phyloP scores from a whole-genome alignment of 2,888 invertebrate genomes.

The Parascotia fuliginaria region DNA sequence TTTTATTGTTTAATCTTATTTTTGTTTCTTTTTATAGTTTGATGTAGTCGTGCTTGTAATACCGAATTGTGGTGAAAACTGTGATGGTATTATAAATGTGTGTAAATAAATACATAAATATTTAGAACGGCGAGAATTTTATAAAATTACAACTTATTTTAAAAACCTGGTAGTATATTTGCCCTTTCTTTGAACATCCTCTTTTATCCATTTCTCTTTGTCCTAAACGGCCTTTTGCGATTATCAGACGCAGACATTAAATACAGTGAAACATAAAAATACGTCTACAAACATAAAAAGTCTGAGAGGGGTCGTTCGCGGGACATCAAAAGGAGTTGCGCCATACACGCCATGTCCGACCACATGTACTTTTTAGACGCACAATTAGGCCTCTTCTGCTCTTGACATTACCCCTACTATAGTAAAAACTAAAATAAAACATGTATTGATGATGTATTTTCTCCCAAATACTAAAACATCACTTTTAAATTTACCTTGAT shows the following conservation, averaged over 20 bases:
- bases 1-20: no score
- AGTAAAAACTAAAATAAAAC: neutral
- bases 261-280: constrained; percentile 32
- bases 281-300: constrained; percentile 18
- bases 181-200: constrained; percentile 8
- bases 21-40: no score
- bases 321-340: constrained; percentile 57
- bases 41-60: no score
- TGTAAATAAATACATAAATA: no score
- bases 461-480: no score
- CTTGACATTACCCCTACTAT: constrained; percentile 65
- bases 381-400: constrained; percentile 74
- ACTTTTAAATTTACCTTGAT: no score
- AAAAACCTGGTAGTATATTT: no score
- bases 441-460: no score
- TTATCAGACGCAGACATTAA: constrained; percentile 29
- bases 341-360: constrained; percentile 50
- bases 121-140: no score
- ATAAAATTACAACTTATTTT: no score
- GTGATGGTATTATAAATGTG: no score
- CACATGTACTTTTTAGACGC: constrained; percentile 66
- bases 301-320: constrained; percentile 45
- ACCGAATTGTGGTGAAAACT: no score
- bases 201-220: constrained; percentile 22
- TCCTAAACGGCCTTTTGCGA: constrained; percentile 22